Evolutionary conservation across 2,888 invertebrate species (phyloP), one percentile per base, ranked within the genome.

Genomic region (Ormia ochracea): DNA sequence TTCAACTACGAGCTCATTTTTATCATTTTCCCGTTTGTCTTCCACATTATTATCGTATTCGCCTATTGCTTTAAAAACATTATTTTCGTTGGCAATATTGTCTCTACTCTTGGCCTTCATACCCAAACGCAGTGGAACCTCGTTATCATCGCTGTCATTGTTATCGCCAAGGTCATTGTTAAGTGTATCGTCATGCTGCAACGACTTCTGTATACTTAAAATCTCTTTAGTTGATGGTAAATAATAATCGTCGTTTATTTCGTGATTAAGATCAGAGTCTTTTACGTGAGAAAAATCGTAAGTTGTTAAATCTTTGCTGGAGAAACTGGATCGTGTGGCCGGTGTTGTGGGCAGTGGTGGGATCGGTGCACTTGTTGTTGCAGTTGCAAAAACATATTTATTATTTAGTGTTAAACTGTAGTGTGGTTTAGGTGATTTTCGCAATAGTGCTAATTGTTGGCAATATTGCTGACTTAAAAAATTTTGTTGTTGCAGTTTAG

Each of bases 391-490:
- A 31, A 52, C 17, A 48, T 75, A 72, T 61, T 69, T 74, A 21
- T 72, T 80, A 38, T 72, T 73, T 19, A 74, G 19, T 31, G 73
- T 81, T 21, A 66, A 78, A 54, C 63, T 74, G 33, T 69, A 74
- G 17, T 56, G 81, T 36, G 77, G 78, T 82, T 77, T 86, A 7
- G 69, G 61, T 17, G 74, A 59, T 45, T 66, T 68, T 65, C 69
- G 58, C 59, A 69, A 33, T 17, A 65, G 9, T 28, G 38, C 19
- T 26, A 50, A n/a, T 48, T 76, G 59, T 45, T 76, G 73, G 19
- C 70, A 66, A 45, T 78, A 73, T 78, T 81, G 73, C 66, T 58
- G 74, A 17, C 72, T 68, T 48, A 50, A 7, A 14, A 41, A 41
- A 48, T 43, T 21, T 77, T 77, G 76, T 28, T 77, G 69, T 4